Evolutionary conservation across 2,113 vertebrate genomes (phyloP), one percentile per base, ranked within the genome.

Genomic region (Amphiprion percula): DNA sequence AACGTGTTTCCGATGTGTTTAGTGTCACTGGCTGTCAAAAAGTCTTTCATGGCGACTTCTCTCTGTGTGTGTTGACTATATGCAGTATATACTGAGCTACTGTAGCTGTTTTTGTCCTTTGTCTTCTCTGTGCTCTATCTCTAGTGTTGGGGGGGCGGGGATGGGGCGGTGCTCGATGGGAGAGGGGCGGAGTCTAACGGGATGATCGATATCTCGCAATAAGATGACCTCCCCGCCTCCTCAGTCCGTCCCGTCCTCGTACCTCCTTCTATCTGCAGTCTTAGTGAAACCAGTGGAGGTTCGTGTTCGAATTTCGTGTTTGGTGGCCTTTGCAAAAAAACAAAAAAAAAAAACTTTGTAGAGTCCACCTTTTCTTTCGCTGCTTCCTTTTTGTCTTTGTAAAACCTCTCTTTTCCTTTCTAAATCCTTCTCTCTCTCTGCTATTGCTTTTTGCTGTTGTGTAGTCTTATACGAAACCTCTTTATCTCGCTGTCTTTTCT

Each of bases 41-140:
- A 68, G 96, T 97, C 96, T 95, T 74, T 96, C 97, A 97, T 96
- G 96, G 96, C 96, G 95, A 96, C 97, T 96, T 97, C 96, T 95
- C 85, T 85, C 96, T 96, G 95, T 98, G 97, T 98, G 97, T 99
- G 97, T 98, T 99, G 83, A 97, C 96, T 98, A 98, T 99, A 98
- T 98, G 98, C 97, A 97, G 98, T 99, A 97, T 99, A 98, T 98
- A 96, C 96, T 96, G 96, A 97, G 97, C 97, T 98, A 96, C 97
- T 93, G 98, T 99, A 97, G 97, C 97, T 96, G 97, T 97, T 97
- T 95, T 82, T 96, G 96, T 99, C 97, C 95, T 96, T 97, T 96
- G 97, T 99, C 97, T 97, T 99, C 97, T 98, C 96, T 98, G 97
- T 99, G 98, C 96, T 97, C 96, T 97, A 95, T 96, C 96, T 97